phyloP scores from a whole-genome alignment of 2,888 invertebrate species.

The Papilio elwesi region DNA sequence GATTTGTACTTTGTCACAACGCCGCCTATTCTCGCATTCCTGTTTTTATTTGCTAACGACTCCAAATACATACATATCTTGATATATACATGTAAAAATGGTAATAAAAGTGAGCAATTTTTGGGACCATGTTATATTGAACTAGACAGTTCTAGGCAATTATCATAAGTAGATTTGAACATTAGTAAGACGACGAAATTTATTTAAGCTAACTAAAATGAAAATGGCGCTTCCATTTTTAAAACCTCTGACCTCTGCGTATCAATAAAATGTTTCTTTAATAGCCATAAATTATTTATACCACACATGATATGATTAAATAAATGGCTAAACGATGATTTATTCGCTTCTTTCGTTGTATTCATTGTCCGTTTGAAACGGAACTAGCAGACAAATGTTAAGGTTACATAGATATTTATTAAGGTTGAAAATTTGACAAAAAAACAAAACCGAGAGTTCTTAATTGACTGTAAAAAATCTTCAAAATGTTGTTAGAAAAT shows the following conservation, averaged over 20 bases:
- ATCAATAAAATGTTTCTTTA: conserved; percentile 33
- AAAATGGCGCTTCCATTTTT: conserved; percentile 21
- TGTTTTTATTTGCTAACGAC: conserved; percentile 51
- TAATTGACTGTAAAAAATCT: not conserved
- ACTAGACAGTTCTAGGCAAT: too few relatives aligned
- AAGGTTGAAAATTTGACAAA: not conserved
- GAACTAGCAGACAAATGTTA: conserved; percentile 36
- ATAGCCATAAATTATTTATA: conserved; percentile 31
- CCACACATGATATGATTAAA: conserved; percentile 35
- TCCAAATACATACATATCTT: too few relatives aligned
- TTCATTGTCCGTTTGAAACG: conserved; percentile 28
- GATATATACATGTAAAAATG: too few relatives aligned
- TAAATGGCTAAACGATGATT: conserved; percentile 37
- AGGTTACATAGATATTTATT: conserved; percentile 33
- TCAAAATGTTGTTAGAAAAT: not conserved
- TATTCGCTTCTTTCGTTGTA: conserved; percentile 29
- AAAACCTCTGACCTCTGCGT: conserved; percentile 25
- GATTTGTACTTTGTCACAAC: conserved; percentile 67
- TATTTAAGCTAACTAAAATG: not conserved
- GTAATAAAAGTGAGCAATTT: too few relatives aligned
- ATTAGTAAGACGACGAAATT: not conserved
- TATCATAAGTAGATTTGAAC: too few relatives aligned
- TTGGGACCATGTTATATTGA: too few relatives aligned
- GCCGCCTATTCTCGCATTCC: conserved; percentile 58
- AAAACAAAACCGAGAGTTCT: not conserved